phyloP scores from a whole-genome alignment of 1,140 invertebrate genomes.

The Pseudoatta argentina region DNA sequence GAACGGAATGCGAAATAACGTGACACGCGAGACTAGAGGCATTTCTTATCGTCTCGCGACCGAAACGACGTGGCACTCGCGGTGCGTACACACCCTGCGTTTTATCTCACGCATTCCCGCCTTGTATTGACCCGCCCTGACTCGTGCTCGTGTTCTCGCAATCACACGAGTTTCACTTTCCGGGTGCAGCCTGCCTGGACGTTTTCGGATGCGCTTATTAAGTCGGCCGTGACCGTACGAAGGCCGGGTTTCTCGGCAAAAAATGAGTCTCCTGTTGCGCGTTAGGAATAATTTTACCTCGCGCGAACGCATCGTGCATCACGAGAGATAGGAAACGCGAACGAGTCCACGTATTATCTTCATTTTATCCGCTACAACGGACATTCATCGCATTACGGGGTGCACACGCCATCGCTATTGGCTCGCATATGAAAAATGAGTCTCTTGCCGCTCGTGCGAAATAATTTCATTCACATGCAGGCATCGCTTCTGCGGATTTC shows the following conservation, averaged over 20 bases:
- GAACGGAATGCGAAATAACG: constrained; percentile 82
- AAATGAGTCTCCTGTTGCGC: constrained; percentile 62
- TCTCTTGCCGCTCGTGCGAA: constrained; percentile 44
- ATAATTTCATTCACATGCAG: constrained; percentile 40
- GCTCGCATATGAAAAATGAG: constrained; percentile 49
- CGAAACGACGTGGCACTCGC: constrained; percentile 20
- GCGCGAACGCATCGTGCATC: neutral
- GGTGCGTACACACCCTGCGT: constrained; percentile 21
- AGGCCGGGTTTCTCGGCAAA: constrained; percentile 23
- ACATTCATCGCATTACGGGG: constrained; percentile 41
- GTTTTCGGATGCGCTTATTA: constrained; percentile 33
- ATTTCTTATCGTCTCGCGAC: constrained; percentile 82
- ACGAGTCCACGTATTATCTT: constrained; percentile 39
- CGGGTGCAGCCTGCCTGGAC: neutral
- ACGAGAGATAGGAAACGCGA: constrained; percentile 40
- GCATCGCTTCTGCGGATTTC: constrained; percentile 30
- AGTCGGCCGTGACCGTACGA: constrained; percentile 46
- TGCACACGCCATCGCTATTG: constrained; percentile 38
- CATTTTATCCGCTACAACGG: constrained; percentile 32
- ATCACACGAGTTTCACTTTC: constrained; percentile 45
- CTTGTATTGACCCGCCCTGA: constrained; percentile 9
- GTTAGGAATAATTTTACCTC: constrained; percentile 40
- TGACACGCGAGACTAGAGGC: constrained; percentile 83
- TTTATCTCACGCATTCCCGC: constrained; percentile 55
- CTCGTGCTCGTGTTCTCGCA: constrained; percentile 6